Evolutionary conservation across 2,113 vertebrate species (phyloP).

Genomic region (Pipa parva): DNA sequence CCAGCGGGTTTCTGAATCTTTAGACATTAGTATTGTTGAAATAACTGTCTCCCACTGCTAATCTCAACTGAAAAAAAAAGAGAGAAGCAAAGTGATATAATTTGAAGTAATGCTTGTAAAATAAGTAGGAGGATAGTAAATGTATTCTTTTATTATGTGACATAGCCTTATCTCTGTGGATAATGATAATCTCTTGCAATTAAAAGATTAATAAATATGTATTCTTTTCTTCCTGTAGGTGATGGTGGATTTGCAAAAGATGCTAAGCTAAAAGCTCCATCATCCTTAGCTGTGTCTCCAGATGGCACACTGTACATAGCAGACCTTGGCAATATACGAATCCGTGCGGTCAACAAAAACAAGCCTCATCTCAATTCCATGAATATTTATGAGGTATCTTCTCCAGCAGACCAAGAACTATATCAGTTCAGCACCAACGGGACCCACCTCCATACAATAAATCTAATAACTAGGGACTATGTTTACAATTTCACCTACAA

Average conservation of each 20-base stretch:
- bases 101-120: conserved; percentile 51
- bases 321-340: conserved; percentile 90
- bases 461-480: conserved; percentile 88
- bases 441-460: conserved; percentile 87
- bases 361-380: conserved; percentile 72
- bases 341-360: conserved; percentile 84
- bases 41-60: conserved; percentile 56
- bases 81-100: conserved; percentile 50
- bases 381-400: conserved; percentile 84
- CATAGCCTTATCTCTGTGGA: conserved; percentile 30
- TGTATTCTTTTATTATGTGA: conserved; percentile 48
- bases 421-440: conserved; percentile 91
- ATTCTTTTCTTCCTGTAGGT: conserved; percentile 61
- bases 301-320: conserved; percentile 88
- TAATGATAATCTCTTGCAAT: conserved; percentile 24
- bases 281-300: conserved; percentile 84
- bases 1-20: conserved; percentile 46
- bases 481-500: conserved; percentile 91
- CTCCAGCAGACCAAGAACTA: conserved; percentile 87
- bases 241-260: conserved; percentile 93
- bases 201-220: conserved; percentile 33
- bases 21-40: conserved; percentile 53
- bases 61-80: conserved; percentile 44
- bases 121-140: conserved; percentile 50
- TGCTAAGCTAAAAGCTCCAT: conserved; percentile 88